Evolutionary conservation across 2,113 vertebrate species (phyloP), one percentile per base, ranked within the genome.

Genomic region (Nematolebias whitei): DNA sequence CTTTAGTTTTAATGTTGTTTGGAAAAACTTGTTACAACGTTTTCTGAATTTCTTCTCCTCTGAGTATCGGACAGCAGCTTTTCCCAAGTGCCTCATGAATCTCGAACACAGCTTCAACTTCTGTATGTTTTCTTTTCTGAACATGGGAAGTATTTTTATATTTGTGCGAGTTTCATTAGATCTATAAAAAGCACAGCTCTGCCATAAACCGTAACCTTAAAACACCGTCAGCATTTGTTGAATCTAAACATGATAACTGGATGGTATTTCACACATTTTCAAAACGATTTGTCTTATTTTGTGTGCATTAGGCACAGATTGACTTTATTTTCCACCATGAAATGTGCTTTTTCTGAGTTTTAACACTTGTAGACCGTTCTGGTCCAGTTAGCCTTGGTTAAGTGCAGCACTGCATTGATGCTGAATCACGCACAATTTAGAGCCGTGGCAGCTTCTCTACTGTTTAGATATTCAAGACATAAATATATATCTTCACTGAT

Each of bases 21-120:
- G 68, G 75, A 52, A 78, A 63, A 74, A 80, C 71, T n/a, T 26
- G 74, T 75, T 22, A 47, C 7, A 44, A 60, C 55, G 64, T 76
- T 81, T 87, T 88, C 76, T 80, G 78, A 57, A 63, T 49, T 82
- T 78, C 71, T 55, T 47, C 41, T 80, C 40, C 43, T 60, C 4
- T 20, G 52, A 19, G 19, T 80, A 73, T 20, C 3, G 48, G 77
- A 66, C 45, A 57, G 51, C 45, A 69, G 19, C 15, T 18, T 23
- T 68, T 79, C 79, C 65, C 70, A 89, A 87, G 87, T 88, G 84
- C 83, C 87, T 89, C 69, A 58, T 75, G 8, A 60, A 20, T 63
- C 51, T 75, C 68, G 45, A 67, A 70, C 18, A 16, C 62, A 49
- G 50, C 68, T 76, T 82, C 12, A 50, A 23, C 19, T 61, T 79